Conservation (phyloP, 1,140 invertebrate genomes). For the Rhyzopertha dominica region DNA sequence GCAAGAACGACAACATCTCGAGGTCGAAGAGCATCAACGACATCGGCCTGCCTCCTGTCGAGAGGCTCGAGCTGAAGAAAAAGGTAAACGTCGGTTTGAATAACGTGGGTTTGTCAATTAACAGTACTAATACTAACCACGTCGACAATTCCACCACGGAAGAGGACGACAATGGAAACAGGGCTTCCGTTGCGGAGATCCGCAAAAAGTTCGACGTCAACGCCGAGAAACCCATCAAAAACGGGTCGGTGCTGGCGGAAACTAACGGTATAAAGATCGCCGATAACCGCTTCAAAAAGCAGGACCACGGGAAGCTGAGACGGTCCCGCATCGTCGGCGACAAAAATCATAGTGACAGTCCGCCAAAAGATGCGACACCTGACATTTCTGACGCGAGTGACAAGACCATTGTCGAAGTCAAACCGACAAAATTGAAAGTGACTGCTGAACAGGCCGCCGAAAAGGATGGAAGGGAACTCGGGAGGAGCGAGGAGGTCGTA, state of each 20-base stretch:
- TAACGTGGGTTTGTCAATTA: slow-evolving; percentile 20
- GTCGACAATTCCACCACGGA: slow-evolving; percentile 27
- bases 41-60: slow-evolving; percentile 45
- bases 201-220: slow-evolving; percentile 50
- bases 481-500: slow-evolving; percentile 17
- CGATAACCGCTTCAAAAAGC: slow-evolving; percentile 22
- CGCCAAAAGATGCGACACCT: too few relatives aligned
- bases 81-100: slow-evolving; percentile 40
- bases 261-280: slow-evolving; percentile 13
- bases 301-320: slow-evolving; percentile 10
- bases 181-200: slow-evolving; percentile 51
- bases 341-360: too few relatives aligned
- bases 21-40: slow-evolving; percentile 54
- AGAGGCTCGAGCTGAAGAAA: slow-evolving; percentile 42
- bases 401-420: too few relatives aligned
- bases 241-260: not conserved
- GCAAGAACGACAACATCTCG: slow-evolving; percentile 42
- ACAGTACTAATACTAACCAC: slow-evolving; percentile 24
- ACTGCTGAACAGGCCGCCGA: not conserved
- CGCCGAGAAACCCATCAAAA: slow-evolving; percentile 8
- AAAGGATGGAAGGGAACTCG: not conserved
- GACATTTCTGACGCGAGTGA: too few relatives aligned
- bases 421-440: too few relatives aligned
- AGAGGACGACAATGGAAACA: slow-evolving; percentile 54
- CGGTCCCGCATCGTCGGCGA: too few relatives aligned